Conservation (phyloP, 1,140 invertebrate genomes). For the Trialeurodes vaporariorum region DNA sequence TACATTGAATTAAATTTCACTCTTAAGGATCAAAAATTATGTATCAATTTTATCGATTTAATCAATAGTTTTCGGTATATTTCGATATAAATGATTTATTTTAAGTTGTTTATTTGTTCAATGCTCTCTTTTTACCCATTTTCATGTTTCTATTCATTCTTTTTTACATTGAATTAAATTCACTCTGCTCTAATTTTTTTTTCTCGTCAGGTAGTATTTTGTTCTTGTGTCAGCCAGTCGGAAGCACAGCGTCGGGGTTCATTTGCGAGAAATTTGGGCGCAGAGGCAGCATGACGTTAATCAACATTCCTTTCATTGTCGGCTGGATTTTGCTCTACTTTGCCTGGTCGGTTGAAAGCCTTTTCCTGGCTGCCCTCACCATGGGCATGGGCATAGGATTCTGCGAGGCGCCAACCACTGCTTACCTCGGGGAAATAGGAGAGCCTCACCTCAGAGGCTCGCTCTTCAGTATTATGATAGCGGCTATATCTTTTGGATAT, state of each 20-base stretch:
- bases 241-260: slow-evolving; percentile 23
- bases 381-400: slow-evolving; percentile 35
- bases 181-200: too few species aligned
- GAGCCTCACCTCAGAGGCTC: slow-evolving; percentile 27
- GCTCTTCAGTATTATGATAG: slow-evolving; percentile 18
- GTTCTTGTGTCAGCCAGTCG: slow-evolving; percentile 24
- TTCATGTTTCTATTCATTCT: too few species aligned
- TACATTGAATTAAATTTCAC: too few species aligned
- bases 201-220: slow-evolving; percentile 28
- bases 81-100: too few species aligned
- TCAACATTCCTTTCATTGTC: slow-evolving; percentile 26
- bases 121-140: too few species aligned
- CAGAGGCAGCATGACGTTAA: slow-evolving; percentile 25
- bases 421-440: slow-evolving; percentile 42
- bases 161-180: too few species aligned
- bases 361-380: neutral
- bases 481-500: slow-evolving; percentile 20
- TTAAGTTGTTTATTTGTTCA: too few species aligned
- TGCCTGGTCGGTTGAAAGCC: slow-evolving; percentile 11
- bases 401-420: slow-evolving; percentile 40
- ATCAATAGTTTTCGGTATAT: too few species aligned
- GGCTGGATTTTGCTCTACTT: slow-evolving; percentile 24
- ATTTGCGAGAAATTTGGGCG: slow-evolving; percentile 23
- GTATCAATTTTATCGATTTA: too few species aligned
- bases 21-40: too few species aligned